These are phyloP conservation scores for Eumeta japonica DNA, from an alignment of 1,140 invertebrate genomes.

Conservation along the genomic window DNA sequence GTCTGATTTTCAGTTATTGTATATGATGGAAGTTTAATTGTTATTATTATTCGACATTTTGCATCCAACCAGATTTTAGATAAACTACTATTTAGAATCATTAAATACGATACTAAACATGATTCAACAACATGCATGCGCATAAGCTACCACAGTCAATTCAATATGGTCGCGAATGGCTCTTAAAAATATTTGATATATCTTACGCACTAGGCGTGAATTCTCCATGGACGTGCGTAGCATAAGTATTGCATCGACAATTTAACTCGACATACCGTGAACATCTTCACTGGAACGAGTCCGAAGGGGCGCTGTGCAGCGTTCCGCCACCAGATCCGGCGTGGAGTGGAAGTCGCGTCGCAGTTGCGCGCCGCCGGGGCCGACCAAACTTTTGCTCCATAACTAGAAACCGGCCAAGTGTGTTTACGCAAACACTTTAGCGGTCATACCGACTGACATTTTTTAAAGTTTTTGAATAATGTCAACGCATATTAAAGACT, in stretches of 20 bases:
- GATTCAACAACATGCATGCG: too few relatives aligned
- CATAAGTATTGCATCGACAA: too few relatives aligned
- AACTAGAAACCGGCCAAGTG: constrained; percentile 19
- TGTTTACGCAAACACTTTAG: too few relatives aligned
- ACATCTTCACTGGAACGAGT: constrained; percentile 79
- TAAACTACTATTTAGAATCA: too few relatives aligned
- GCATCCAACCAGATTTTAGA: too few relatives aligned
- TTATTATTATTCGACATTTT: too few relatives aligned
- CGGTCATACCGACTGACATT: not conserved
- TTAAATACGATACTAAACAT: too few relatives aligned
- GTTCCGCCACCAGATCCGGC: constrained; percentile 69
- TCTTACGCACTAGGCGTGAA: not conserved
- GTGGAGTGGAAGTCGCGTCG: constrained; percentile 87
- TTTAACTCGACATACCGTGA: constrained; percentile 55
- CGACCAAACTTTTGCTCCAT: constrained; percentile 31
- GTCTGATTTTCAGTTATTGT: too few relatives aligned
- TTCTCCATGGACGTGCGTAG: too few relatives aligned
- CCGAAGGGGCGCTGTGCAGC: constrained; percentile 29
- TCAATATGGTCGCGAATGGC: too few relatives aligned
- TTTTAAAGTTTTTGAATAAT: not conserved
- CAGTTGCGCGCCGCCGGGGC: constrained; percentile 58
- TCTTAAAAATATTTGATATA: not conserved
- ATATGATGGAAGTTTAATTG: too few relatives aligned
- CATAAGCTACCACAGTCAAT: too few relatives aligned
- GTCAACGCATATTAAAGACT: not conserved